A percentile compares a stretch with the other conserved stretches of the same genome.
Evolutionary conservation across 2,797 vertebrate species (phyloP).

Genomic region (Coregonus sp.): DNA sequence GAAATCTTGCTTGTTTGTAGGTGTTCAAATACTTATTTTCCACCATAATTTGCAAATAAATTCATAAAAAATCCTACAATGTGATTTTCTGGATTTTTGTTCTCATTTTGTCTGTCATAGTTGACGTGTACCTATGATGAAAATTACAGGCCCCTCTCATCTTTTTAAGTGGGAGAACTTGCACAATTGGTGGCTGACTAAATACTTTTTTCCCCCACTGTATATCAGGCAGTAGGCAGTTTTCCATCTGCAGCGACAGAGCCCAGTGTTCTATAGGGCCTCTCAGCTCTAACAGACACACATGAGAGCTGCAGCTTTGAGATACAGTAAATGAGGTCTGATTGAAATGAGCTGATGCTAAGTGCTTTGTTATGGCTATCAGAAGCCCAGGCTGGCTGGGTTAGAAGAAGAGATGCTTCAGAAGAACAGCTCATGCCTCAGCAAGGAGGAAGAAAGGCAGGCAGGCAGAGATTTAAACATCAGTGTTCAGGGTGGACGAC

Average conservation of each 20-base stretch:
- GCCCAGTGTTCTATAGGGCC: constrained; percentile 2
- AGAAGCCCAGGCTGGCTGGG: not conserved
- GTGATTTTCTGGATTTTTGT: too few species aligned
- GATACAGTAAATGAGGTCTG: constrained; percentile 5
- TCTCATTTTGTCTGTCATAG: too few species aligned
- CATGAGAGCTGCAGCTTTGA: constrained; percentile 15
- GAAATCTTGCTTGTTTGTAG: too few species aligned
- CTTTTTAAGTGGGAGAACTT: too few species aligned
- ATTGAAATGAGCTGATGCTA: constrained; percentile 8
- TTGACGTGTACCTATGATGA: too few species aligned
- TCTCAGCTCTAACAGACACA: not conserved
- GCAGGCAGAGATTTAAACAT: not conserved
- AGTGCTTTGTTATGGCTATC: constrained; percentile 9
- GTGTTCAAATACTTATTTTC: too few species aligned
- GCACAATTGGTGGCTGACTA: too few species aligned
- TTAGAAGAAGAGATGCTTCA: not conserved
- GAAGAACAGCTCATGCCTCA: not conserved
- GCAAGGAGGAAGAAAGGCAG: not conserved
- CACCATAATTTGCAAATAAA: too few species aligned
- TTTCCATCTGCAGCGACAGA: not conserved
- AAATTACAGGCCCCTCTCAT: too few species aligned
- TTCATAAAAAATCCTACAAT: too few species aligned
- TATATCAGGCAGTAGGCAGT: not conserved
- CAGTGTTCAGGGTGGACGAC: not conserved
- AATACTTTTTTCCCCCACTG: too few species aligned